Evolutionary conservation across 23 tunicate genomes (phyloP).

Genomic region (Ciona savignyi): DNA sequence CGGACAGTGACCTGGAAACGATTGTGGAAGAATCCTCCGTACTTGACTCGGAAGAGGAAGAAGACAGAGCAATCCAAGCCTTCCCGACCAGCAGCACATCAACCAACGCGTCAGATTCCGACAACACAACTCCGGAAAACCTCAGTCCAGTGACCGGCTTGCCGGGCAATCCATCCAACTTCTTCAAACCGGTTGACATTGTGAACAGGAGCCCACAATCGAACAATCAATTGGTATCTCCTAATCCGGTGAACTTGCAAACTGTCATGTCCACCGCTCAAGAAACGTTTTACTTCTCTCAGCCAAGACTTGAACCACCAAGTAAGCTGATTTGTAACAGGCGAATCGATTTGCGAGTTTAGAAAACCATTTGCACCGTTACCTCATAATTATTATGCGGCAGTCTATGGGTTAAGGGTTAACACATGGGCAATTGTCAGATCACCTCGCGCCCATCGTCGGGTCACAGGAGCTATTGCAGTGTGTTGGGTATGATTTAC

Average conservation of each 20-base stretch:
- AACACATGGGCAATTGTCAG: too few species aligned
- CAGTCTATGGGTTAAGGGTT: too few species aligned
- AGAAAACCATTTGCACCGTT: too few species aligned
- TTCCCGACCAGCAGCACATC: not conserved
- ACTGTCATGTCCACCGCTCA: not conserved
- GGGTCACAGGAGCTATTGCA: too few species aligned
- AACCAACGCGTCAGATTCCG: slow-evolving; percentile 4
- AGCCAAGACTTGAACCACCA: not conserved
- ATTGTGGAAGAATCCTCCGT: slow-evolving; percentile 90
- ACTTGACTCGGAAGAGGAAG: slow-evolving; percentile 72
- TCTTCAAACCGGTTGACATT: not conserved
- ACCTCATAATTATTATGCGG: too few species aligned
- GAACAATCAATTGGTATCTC: not conserved
- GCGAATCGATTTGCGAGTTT: too few species aligned
- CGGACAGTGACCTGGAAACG: slow-evolving; percentile 91
- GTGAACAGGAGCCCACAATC: not conserved
- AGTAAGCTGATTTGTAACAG: not conserved
- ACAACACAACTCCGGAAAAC: not conserved
- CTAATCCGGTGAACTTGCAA: not conserved
- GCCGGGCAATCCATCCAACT: not conserved
- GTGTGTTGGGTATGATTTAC: too few species aligned
- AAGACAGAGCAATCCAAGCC: not conserved
- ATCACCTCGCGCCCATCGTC: too few species aligned
- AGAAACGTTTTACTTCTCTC: not conserved
- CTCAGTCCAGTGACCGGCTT: not conserved